phyloP scores from a whole-genome alignment of 2,888 invertebrate species.

The Drosophila borborema region DNA sequence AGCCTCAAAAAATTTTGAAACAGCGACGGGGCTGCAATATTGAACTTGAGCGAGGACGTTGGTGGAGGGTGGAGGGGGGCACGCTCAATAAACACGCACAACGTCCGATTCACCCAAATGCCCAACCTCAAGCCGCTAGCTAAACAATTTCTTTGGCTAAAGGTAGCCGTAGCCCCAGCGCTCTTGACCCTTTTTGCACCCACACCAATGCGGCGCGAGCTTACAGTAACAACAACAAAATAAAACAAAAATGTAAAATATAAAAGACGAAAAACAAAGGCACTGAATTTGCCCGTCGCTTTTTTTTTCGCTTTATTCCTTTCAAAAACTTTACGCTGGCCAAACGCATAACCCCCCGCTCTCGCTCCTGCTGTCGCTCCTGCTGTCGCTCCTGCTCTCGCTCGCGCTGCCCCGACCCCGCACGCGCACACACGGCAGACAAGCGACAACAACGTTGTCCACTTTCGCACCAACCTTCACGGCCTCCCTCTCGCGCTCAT shows the following conservation, averaged over 20 bases:
- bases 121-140: conserved; percentile 9
- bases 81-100: conserved; percentile 64
- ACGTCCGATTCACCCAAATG: not conserved
- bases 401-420: conserved; percentile 5
- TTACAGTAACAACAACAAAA: not conserved
- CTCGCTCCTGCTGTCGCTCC: not conserved
- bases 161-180: conserved; percentile 58
- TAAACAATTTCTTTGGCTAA: conserved; percentile 55
- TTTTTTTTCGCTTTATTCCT: conserved; percentile 55
- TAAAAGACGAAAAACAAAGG: conserved; percentile 25
- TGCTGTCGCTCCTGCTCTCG: not conserved
- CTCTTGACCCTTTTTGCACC: conserved; percentile 77
- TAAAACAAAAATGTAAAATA: not conserved
- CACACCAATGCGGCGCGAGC: conserved; percentile 40
- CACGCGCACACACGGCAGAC: conserved; percentile 53
- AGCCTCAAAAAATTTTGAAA: conserved; percentile 47
- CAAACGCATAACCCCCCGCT: conserved; percentile 32
- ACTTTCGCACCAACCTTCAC: conserved; percentile 67
- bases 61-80: not conserved
- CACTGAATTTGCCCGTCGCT: conserved; percentile 40
- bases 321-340: conserved; percentile 72
- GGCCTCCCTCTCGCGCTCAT: not conserved
- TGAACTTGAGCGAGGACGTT: conserved; percentile 17
- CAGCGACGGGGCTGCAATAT: conserved; percentile 58
- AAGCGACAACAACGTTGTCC: conserved; percentile 80